These are phyloP conservation scores for Cercocebus atys DNA, from an alignment of 2,113 vertebrate species.

Conservation along the genomic window DNA sequence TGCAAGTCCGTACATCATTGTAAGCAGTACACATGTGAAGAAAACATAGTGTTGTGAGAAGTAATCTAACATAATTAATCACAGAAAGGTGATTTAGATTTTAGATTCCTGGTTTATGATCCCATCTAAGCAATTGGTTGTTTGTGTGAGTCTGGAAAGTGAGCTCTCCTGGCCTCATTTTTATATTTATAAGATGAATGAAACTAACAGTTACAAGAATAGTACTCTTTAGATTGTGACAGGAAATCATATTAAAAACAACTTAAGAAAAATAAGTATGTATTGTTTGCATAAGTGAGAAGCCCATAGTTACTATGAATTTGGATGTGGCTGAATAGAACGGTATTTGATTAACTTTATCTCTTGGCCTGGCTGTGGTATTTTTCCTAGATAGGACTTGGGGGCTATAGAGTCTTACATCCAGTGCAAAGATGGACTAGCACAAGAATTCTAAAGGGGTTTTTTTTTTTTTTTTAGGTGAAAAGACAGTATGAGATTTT, in stretches of 20 bases:
- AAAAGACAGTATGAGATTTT: background rate
- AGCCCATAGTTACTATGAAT: background rate
- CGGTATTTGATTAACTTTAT: background rate
- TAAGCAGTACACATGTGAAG: background rate
- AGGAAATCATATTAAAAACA: background rate
- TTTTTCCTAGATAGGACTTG: background rate
- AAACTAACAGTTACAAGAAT: background rate
- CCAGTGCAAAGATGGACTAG: background rate
- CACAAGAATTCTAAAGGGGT: background rate
- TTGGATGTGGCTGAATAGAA: background rate
- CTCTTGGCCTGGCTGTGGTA: background rate
- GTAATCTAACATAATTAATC: background rate
- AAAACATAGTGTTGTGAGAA: background rate
- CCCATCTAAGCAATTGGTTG: background rate
- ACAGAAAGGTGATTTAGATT: background rate
- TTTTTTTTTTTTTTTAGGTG: conserved; percentile 38
- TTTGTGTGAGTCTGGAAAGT: background rate
- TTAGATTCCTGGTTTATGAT: background rate
- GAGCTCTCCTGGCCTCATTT: background rate
- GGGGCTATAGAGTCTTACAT: background rate
- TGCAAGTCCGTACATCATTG: background rate
- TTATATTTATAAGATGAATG: background rate
- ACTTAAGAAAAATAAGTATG: background rate
- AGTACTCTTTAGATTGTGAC: background rate
- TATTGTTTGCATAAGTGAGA: background rate